Percentiles rank a stretch among this genome's conserved stretches.
Conservation (phyloP, 2,888 invertebrate species). For the Aphidoletes aphidimyza region DNA sequence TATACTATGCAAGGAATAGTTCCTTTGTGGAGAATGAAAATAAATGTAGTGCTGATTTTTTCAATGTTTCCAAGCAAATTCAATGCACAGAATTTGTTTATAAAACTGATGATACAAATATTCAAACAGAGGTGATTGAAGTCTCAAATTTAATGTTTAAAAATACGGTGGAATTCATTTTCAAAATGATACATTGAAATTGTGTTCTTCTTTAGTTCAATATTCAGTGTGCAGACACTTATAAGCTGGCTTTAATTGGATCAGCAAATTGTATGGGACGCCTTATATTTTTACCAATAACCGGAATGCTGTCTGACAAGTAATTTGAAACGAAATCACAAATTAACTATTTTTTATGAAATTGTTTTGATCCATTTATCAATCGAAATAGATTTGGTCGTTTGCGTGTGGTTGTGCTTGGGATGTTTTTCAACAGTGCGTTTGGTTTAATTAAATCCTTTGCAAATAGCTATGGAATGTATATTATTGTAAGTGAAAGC, state of each 20-base stretch:
- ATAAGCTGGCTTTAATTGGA: conserved; percentile 79
- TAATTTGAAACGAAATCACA: conserved; percentile 62
- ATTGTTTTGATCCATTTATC: background rate
- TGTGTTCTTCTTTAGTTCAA: no score
- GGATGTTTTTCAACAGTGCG: conserved; percentile 70
- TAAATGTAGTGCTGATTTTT: background rate
- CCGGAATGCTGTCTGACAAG: conserved; percentile 75
- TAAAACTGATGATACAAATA: background rate
- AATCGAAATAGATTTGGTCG: conserved; percentile 70
- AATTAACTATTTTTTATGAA: background rate
- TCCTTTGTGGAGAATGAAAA: background rate
- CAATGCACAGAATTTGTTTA: background rate
- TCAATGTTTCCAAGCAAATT: background rate
- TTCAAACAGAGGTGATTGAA: conserved; percentile 11
- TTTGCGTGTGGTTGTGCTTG: conserved; percentile 70
- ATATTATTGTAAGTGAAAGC: conserved; percentile 65
- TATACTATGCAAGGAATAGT: conserved; percentile 62
- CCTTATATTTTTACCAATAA: conserved; percentile 76
- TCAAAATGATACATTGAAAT: no score
- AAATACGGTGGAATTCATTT: no score
- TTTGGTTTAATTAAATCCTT: conserved; percentile 77
- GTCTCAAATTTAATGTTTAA: background rate
- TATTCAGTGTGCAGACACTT: conserved; percentile 73
- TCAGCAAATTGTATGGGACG: conserved; percentile 80
- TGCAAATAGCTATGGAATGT: conserved; percentile 76